Evolutionary conservation across 2,113 vertebrate species (phyloP).

Genomic region (Amblyornis subalaris): DNA sequence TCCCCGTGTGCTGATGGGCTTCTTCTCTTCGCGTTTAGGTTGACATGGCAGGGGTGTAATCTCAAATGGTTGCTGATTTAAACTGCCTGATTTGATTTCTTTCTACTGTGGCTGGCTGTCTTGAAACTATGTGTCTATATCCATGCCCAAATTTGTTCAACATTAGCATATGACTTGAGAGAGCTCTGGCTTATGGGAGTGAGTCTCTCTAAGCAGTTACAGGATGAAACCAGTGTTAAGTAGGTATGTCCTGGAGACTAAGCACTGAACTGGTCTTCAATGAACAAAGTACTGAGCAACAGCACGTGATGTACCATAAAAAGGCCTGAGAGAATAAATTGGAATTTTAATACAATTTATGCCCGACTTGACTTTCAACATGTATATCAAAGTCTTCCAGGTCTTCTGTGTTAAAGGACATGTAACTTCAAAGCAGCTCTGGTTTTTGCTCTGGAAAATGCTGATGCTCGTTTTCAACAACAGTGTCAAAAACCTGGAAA

Average conservation of each 20-base stretch:
- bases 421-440: not conserved
- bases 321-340: not conserved
- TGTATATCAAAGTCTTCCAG: not conserved
- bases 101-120: not conserved
- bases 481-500: conserved; percentile 29
- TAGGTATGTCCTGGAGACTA: not conserved
- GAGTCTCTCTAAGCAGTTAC: not conserved
- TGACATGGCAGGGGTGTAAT: not conserved
- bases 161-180: not conserved
- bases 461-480: not conserved
- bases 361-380: not conserved
- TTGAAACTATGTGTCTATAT: not conserved
- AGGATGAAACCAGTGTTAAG: not conserved
- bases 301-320: not conserved
- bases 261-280: not conserved
- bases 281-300: not conserved
- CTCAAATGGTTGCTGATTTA: not conserved
- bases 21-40: not conserved
- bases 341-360: not conserved
- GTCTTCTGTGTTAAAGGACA: not conserved
- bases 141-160: not conserved
- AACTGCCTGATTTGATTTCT: not conserved
- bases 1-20: not conserved
- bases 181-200: not conserved
- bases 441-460: not conserved